Evolutionary conservation across 1,140 invertebrate genomes (phyloP).

Genomic region (Platyscapa corneri): DNA sequence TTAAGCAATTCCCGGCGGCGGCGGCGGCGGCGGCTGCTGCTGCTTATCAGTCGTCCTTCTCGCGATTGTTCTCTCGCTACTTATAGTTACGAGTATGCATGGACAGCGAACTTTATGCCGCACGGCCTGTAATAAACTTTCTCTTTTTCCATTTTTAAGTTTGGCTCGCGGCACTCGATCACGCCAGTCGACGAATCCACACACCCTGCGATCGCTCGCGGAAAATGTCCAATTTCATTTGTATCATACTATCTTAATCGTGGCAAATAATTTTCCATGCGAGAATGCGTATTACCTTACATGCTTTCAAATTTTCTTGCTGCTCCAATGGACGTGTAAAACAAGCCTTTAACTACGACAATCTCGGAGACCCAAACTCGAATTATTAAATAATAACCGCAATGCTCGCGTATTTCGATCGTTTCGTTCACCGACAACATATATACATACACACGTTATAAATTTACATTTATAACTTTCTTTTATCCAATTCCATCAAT

Average conservation of each 20-base stretch:
- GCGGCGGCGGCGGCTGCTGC: too few species aligned
- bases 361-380: too few species aligned
- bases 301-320: too few species aligned
- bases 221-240: conserved; percentile 17
- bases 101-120: neutral
- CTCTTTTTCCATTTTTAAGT: conserved; percentile 17
- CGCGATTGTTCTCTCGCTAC: conserved; percentile 42
- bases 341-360: too few species aligned
- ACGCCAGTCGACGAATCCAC: neutral
- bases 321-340: too few species aligned
- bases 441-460: too few species aligned
- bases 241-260: neutral
- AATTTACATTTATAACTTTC: too few species aligned
- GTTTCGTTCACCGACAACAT: too few species aligned
- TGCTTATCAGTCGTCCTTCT: conserved; percentile 44
- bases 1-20: conserved; percentile 26
- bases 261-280: neutral
- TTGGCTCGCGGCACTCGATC: neutral
- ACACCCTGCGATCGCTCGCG: neutral
- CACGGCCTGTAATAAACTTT: conserved; percentile 37
- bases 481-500: too few species aligned
- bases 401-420: too few species aligned
- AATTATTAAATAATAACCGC: too few species aligned
- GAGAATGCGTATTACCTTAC: too few species aligned
- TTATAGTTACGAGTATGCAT: neutral